Conservation (phyloP, 2,888 invertebrate species). For the Nomada fabriciana region DNA sequence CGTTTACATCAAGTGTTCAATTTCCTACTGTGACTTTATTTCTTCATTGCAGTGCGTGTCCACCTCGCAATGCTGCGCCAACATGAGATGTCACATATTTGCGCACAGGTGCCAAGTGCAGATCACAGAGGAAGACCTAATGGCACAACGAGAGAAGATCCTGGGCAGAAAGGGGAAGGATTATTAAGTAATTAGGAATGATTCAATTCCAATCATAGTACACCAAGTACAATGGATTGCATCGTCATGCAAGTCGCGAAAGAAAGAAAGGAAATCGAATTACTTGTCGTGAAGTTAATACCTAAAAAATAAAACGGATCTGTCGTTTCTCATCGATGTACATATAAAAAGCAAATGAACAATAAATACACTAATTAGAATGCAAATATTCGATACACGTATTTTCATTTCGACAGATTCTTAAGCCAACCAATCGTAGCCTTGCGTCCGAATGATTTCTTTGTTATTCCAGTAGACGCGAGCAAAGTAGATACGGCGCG, state of each 20-base stretch:
- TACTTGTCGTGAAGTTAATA: not conserved
- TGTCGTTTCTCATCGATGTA: not conserved
- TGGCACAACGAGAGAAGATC: slow-evolving; percentile 76
- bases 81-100: slow-evolving; percentile 73
- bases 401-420: no score
- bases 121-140: slow-evolving; percentile 77
- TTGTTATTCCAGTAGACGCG: no score
- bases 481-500: not conserved
- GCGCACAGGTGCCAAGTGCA: slow-evolving; percentile 80
- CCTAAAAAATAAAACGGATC: not conserved
- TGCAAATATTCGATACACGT: not conserved
- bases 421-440: no score
- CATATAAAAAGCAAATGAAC: not conserved
- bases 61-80: slow-evolving; percentile 67
- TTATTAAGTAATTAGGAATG: slow-evolving; percentile 51
- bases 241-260: not conserved
- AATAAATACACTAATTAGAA: slow-evolving; percentile 1
- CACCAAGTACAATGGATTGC: not conserved
- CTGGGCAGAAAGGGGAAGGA: slow-evolving; percentile 72
- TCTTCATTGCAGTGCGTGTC: slow-evolving; percentile 70
- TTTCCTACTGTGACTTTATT: slow-evolving; percentile 30
- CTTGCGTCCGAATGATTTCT: no score
- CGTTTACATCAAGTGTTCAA: slow-evolving; percentile 13
- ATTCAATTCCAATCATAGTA: not conserved
- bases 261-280: not conserved